Percentiles rank a stretch among this genome's conserved stretches.
These are phyloP conservation scores for Lasius platythorax DNA, from an alignment of 2,888 invertebrate species.

Conservation along the genomic window DNA sequence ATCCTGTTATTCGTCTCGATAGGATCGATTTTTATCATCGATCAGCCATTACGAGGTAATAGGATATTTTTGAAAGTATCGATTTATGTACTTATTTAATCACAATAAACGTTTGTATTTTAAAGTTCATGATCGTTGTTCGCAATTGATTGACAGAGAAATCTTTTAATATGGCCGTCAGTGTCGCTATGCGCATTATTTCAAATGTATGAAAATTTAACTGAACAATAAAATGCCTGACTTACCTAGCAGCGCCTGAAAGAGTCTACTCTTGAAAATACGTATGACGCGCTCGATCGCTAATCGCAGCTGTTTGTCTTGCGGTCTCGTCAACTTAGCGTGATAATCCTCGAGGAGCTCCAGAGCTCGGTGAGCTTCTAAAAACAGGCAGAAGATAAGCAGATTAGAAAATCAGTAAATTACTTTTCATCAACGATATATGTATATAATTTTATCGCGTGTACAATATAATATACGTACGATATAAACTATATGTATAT, in stretches of 20 bases:
- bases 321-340: slow-evolving; percentile 96
- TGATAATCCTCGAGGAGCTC: slow-evolving; percentile 99
- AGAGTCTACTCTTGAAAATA: slow-evolving; percentile 99
- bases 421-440: not conserved
- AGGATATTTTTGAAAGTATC: not conserved
- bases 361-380: slow-evolving; percentile 99
- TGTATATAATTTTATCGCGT: not conserved
- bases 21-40: not conserved
- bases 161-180: not conserved
- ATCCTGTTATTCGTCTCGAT: not conserved
- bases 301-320: slow-evolving; percentile 97
- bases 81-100: not conserved
- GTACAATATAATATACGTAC: too few species aligned
- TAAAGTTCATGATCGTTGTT: not conserved
- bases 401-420: not conserved
- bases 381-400: slow-evolving; percentile 76
- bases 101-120: not conserved
- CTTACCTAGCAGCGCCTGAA: slow-evolving; percentile 99
- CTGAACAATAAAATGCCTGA: slow-evolving; percentile 69
- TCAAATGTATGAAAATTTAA: not conserved
- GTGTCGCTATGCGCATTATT: not conserved
- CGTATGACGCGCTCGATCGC: slow-evolving; percentile 99
- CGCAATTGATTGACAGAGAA: not conserved
- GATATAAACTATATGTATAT: not conserved
- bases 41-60: not conserved